Conservation (phyloP, 2,797 vertebrate species). For the Anabacerthia variegaticeps region DNA sequence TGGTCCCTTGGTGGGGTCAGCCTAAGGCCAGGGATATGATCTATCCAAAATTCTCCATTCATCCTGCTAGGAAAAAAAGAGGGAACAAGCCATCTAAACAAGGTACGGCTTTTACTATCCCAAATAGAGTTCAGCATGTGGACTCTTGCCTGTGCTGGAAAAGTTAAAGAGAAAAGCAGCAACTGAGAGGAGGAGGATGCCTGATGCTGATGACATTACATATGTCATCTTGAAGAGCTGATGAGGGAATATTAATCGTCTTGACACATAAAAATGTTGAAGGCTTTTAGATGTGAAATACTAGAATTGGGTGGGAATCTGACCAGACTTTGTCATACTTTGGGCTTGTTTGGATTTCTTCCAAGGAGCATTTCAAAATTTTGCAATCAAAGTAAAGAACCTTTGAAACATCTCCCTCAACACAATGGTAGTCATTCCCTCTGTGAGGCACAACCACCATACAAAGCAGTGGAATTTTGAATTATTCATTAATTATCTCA, state of each 20-base stretch:
- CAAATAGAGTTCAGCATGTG: constrained; percentile 43
- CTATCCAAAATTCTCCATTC: constrained; percentile 60
- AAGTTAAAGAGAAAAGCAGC: constrained; percentile 60
- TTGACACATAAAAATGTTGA: constrained; percentile 1
- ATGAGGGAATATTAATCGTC: constrained; percentile 5
- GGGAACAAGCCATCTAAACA: constrained; percentile 41
- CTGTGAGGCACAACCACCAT: neutral
- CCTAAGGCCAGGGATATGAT: constrained; percentile 40
- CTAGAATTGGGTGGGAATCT: constrained; percentile 14
- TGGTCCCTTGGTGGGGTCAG: constrained; percentile 49
- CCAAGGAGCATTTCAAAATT: constrained; percentile 19
- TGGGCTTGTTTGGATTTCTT: constrained; percentile 11
- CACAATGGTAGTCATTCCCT: neutral
- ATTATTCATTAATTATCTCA: constrained; percentile 15
- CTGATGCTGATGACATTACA: constrained; percentile 38
- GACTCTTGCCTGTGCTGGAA: constrained; percentile 23
- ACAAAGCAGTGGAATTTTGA: neutral
- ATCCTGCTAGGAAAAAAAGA: constrained; percentile 55
- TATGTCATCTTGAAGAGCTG: constrained; percentile 34
- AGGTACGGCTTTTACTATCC: constrained; percentile 54
- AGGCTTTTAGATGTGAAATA: constrained; percentile 31
- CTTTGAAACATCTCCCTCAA: neutral
- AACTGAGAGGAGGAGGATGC: neutral
- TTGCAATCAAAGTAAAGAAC: constrained; percentile 9
- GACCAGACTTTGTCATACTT: neutral